A percentile compares a stretch with the other conserved stretches of the same genome.
These are phyloP conservation scores for Acanthosoma haemorrhoidale DNA, from an alignment of 2,888 invertebrate genomes.

Conservation along the genomic window DNA sequence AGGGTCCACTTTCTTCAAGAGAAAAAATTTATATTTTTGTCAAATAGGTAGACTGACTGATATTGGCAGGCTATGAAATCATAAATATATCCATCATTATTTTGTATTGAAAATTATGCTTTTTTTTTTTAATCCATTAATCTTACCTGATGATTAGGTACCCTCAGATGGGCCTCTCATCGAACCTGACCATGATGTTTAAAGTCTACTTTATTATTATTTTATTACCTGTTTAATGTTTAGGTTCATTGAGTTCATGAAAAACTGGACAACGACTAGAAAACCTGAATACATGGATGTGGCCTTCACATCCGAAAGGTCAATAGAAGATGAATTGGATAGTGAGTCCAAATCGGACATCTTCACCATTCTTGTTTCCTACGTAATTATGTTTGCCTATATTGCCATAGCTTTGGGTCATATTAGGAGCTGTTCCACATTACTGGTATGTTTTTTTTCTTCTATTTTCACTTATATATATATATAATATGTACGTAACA, in stretches of 20 bases:
- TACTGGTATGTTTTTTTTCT: constrained; percentile 48
- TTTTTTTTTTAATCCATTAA: neutral
- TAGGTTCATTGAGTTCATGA: constrained; percentile 69
- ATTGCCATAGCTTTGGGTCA: constrained; percentile 91
- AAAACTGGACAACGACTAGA: constrained; percentile 60
- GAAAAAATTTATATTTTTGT: no score
- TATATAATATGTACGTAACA: neutral
- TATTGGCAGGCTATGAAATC: no score
- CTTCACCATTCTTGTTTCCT: constrained; percentile 85
- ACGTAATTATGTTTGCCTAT: constrained; percentile 96
- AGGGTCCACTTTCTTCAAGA: no score
- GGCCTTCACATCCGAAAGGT: constrained; percentile 82
- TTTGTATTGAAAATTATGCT: neutral
- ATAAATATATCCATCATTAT: no score
- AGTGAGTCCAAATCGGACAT: constrained; percentile 89
- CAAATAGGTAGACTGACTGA: no score
- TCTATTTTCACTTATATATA: neutral
- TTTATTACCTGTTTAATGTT: constrained; percentile 14
- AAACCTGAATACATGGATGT: constrained; percentile 70
- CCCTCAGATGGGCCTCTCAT: no score
- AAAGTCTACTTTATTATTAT: neutral
- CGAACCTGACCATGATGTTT: neutral
- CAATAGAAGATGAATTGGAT: constrained; percentile 92
- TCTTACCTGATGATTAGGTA: neutral
- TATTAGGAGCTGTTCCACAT: constrained; percentile 65